These are phyloP conservation scores for Autographa gamma DNA, from an alignment of 2,888 invertebrate genomes.

Conservation along the genomic window DNA sequence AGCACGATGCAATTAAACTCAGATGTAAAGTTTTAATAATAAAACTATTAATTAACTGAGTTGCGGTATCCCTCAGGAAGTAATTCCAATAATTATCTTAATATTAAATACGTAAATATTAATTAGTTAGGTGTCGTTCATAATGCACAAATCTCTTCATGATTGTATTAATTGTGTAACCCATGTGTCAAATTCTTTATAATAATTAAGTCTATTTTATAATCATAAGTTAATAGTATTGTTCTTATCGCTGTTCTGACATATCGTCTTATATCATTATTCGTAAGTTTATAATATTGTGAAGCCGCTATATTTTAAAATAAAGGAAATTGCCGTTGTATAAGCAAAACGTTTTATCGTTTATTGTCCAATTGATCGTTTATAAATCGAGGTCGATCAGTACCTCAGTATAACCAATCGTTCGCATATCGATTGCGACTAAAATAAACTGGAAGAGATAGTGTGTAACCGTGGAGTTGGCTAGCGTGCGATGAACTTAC, in stretches of 20 bases:
- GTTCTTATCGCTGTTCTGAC: constrained; percentile 88
- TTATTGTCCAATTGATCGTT: constrained; percentile 84
- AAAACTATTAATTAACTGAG: constrained; percentile 63
- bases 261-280: constrained; percentile 87
- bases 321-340: constrained; percentile 88
- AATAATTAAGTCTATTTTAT: constrained; percentile 76
- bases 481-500: constrained; percentile 78
- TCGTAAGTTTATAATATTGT: constrained; percentile 86
- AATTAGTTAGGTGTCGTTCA: constrained; percentile 71
- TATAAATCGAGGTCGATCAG: constrained; percentile 79
- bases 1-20: constrained; percentile 80
- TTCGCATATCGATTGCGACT: constrained; percentile 84
- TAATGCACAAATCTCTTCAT: constrained; percentile 76
- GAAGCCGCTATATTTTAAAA: constrained; percentile 89
- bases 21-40: constrained; percentile 69
- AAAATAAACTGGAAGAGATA: constrained; percentile 87
- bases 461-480: constrained; percentile 85
- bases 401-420: constrained; percentile 76
- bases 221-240: constrained; percentile 82
- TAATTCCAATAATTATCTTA: constrained; percentile 76
- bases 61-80: constrained; percentile 88
- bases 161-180: constrained; percentile 75
- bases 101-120: constrained; percentile 75
- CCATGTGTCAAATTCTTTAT: constrained; percentile 85
- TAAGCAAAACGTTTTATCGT: constrained; percentile 87